Percentiles rank a stretch among this genome's conserved stretches.
phyloP scores from a whole-genome alignment of 1,140 invertebrate genomes.

The Drosophila aff. region DNA sequence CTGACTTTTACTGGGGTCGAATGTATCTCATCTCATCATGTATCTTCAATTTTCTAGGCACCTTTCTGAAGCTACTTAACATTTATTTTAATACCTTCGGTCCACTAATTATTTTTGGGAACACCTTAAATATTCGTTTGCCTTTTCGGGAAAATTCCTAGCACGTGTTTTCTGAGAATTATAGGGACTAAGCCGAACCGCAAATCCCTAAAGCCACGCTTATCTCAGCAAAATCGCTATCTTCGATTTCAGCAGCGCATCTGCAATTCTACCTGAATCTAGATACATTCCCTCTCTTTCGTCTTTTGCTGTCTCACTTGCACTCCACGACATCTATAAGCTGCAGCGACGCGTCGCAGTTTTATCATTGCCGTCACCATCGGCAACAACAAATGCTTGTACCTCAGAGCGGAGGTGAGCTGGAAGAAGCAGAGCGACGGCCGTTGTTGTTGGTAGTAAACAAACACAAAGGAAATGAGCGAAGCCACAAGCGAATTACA shows the following conservation, averaged over 20 bases:
- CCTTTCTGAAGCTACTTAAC: neutral
- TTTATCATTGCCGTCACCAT: constrained; percentile 47
- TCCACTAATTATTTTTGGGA: constrained; percentile 18
- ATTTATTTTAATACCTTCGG: neutral
- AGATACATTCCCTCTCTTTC: constrained; percentile 17
- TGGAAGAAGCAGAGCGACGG: constrained; percentile 37
- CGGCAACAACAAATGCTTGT: constrained; percentile 36
- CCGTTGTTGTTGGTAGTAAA: constrained; percentile 56
- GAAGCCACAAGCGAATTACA: constrained; percentile 26
- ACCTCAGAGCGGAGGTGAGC: constrained; percentile 30
- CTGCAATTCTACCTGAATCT: constrained; percentile 36
- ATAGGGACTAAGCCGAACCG: neutral
- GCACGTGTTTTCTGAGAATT: constrained; percentile 24
- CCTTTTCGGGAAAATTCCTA: constrained; percentile 9
- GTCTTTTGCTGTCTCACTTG: constrained; percentile 1
- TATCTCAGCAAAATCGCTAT: constrained; percentile 15
- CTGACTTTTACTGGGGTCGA: neutral
- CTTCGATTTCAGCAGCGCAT: constrained; percentile 38
- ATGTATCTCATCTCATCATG: neutral
- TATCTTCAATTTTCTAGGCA: neutral
- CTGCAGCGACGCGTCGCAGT: constrained; percentile 47
- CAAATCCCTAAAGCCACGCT: constrained; percentile 32
- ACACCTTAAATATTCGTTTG: constrained; percentile 11
- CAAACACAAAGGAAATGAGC: constrained; percentile 38
- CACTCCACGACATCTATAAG: constrained; percentile 40